Evolutionary conservation across 1,140 invertebrate genomes (phyloP), one percentile per base, ranked within the genome.

Genomic region (Bombus balteatus): DNA sequence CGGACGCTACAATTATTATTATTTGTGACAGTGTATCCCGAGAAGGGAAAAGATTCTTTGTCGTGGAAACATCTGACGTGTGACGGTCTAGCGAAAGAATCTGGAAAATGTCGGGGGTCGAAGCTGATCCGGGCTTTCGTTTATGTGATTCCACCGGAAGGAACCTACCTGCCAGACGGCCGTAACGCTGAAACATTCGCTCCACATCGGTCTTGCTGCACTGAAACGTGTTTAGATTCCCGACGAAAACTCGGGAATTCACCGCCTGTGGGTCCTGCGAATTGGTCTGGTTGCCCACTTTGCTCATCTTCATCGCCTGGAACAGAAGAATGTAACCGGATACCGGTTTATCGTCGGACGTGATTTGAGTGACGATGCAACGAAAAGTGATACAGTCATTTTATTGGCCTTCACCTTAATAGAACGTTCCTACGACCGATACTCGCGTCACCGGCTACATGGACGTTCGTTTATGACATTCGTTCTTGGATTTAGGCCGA

Each of bases 161-260:
- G 66, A 37, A 92, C 94, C 96, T 94, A 97, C 97, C 98, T 89
- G 97, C 97, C 81, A 98, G 96, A 81, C 97, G 96, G 66, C 98
- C 98, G 94, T 98, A 98, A 91, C 97, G 96, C 92, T 97, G 97
- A 95, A 98, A 98, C 96, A 98, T 98, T 88, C 97, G 96, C 93
- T 98, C 98, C 73, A 98, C 97, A 95, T 98, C 98, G 88, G 98
- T 98, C 95, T 98, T 98, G 91, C 96, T 97, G 93, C 98, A 97
- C 93, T 98, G 97, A 96, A 98, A 98, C 91, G 98, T 98, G 96
- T 98, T 98, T 91, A 98, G 96, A 95, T 98, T 98, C 87, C 98
- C 98, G 78, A 98, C 98, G 95, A 98, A 98, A 86, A 98, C 97
- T 78, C 98, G 96, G 88, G 97, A 98, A 95, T 98, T 98, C 90